A percentile compares a stretch with the other conserved stretches of the same genome.
These are phyloP conservation scores for Chloropsis cyanopogon DNA, from an alignment of 2,113 vertebrate species.

Conservation along the genomic window DNA sequence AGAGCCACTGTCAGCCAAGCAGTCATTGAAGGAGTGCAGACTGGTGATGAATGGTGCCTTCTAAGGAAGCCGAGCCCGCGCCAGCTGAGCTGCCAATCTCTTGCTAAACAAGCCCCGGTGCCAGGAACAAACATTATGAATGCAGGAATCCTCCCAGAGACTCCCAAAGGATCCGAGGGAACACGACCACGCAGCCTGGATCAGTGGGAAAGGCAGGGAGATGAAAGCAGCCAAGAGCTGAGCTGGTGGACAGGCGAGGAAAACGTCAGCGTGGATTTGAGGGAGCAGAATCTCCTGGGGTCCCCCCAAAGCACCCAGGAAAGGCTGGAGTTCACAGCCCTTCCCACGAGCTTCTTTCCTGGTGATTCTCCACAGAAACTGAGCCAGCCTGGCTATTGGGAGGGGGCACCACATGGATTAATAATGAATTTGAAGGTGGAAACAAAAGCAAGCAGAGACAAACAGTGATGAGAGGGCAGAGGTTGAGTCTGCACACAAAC, in stretches of 20 bases:
- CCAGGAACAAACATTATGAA: neutral
- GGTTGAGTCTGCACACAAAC: neutral
- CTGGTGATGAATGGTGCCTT: neutral
- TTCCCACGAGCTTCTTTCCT: neutral
- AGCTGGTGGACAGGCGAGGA: fast-evolving
- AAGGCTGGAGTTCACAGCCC: neutral
- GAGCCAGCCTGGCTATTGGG: neutral
- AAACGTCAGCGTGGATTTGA: neutral
- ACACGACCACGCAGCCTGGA: neutral
- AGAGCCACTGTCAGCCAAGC: neutral
- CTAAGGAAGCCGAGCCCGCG: neutral
- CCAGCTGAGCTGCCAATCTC: neutral
- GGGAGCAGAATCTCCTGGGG: neutral
- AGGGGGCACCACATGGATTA: neutral
- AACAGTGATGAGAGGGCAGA: neutral
- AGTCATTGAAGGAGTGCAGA: neutral
- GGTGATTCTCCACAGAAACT: neutral
- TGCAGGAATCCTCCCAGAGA: neutral
- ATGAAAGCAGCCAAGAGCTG: neutral
- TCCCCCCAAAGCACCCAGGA: neutral
- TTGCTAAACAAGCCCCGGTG: neutral
- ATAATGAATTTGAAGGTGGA: neutral
- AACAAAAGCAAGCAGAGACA: neutral
- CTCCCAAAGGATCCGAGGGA: neutral
- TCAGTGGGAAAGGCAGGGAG: neutral